phyloP scores from a whole-genome alignment of 2,797 vertebrate genomes.

The Artibeus jamaicensis region DNA sequence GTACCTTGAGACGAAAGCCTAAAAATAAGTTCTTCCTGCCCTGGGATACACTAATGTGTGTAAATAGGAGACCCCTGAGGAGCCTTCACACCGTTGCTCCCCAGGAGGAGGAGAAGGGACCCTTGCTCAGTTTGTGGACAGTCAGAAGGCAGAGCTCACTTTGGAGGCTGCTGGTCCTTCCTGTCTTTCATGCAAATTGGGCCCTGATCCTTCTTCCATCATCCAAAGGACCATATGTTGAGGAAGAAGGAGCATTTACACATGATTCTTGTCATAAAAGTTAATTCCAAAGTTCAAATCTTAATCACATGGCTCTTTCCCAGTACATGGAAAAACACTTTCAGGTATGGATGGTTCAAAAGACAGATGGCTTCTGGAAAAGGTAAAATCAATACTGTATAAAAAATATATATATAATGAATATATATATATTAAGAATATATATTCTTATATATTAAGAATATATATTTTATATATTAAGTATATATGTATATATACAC shows the following conservation, averaged over 20 bases:
- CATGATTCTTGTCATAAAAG: constrained; percentile 70
- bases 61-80: not conserved
- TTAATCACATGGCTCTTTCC: constrained; percentile 69
- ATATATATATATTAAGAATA: no score
- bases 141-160: not conserved
- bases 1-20: not conserved
- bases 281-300: constrained; percentile 71
- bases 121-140: not conserved
- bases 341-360: constrained; percentile 70
- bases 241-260: constrained; percentile 53
- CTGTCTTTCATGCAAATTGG: not conserved
- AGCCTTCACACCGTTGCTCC: not conserved
- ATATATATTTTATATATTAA: no score
- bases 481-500: no score
- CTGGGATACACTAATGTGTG: not conserved
- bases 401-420: no score
- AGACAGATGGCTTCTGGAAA: constrained; percentile 71
- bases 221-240: constrained; percentile 55
- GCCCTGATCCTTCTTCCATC: constrained; percentile 32
- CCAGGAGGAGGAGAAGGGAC: not conserved
- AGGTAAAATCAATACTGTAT: constrained; percentile 74
- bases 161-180: not conserved
- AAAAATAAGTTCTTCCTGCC: not conserved
- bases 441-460: no score
- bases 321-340: constrained; percentile 70